Conservation (phyloP, 2,888 invertebrate species). For the Calephelis perditalis region DNA sequence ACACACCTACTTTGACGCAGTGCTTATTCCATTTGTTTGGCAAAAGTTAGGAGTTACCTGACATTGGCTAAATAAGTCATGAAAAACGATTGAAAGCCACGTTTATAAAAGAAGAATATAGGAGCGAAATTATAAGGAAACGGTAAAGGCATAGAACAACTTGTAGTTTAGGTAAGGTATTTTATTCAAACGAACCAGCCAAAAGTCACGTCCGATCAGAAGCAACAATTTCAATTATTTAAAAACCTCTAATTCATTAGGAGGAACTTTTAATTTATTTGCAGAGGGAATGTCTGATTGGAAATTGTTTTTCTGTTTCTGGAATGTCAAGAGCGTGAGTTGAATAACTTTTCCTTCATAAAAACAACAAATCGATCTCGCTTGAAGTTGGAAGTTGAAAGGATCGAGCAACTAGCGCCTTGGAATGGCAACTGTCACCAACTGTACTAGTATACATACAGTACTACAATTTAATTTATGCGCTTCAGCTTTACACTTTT, state of each 20-base stretch:
- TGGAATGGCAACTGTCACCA: no score
- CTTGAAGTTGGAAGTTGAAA: constrained; percentile 13
- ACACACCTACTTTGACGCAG: no score
- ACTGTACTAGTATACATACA: no score
- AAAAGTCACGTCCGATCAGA: constrained; percentile 6
- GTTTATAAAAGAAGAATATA: no score
- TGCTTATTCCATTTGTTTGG: no score
- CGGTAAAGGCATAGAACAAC: no score
- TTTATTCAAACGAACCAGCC: background rate
- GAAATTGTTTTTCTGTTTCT: constrained; percentile 27
- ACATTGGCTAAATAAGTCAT: no score
- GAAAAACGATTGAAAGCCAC: no score
- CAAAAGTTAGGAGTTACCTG: no score
- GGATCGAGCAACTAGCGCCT: background rate
- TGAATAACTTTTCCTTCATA: constrained; percentile 18
- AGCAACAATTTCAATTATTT: constrained; percentile 23
- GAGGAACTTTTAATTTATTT: constrained; percentile 28
- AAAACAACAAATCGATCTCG: constrained; percentile 6
- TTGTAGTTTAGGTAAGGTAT: background rate
- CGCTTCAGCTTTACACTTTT: no score
- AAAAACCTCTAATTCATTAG: constrained; percentile 25
- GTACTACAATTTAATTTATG: no score
- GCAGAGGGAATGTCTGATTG: constrained; percentile 26
- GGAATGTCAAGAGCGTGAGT: constrained; percentile 26
- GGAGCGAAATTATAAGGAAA: no score